phyloP scores from a whole-genome alignment of 2,888 invertebrate species.

The Cetonia aurata region DNA sequence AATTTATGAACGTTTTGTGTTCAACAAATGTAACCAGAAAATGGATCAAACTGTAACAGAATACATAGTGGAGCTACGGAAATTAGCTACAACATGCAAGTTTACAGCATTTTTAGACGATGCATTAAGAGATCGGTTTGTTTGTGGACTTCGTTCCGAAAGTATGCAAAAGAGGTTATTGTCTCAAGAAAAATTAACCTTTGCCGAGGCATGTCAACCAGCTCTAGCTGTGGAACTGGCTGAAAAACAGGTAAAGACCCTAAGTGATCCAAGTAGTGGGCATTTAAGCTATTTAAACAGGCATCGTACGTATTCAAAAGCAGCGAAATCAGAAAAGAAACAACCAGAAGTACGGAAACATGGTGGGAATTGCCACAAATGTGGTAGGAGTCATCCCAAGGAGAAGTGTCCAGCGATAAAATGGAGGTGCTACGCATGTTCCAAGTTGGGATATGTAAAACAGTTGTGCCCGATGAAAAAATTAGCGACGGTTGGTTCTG shows the following conservation, averaged over 20 bases:
- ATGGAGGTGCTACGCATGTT: neutral
- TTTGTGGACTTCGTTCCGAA: slow-evolving; percentile 40
- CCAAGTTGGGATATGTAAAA: neutral
- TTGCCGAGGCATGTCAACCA: slow-evolving; percentile 27
- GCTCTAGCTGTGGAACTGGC: slow-evolving; percentile 27
- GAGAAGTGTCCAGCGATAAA: no score
- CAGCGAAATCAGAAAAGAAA: neutral
- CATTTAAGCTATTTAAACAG: neutral
- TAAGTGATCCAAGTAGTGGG: neutral
- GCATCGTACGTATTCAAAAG: no score
- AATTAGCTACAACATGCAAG: slow-evolving; percentile 38
- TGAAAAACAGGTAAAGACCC: slow-evolving; percentile 15
- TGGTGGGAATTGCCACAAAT: neutral
- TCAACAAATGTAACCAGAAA: slow-evolving; percentile 33
- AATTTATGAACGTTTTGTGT: slow-evolving; percentile 14
- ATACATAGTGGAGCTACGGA: slow-evolving; percentile 36
- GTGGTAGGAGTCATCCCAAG: neutral
- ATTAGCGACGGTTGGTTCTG: neutral
- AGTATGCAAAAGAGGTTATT: slow-evolving; percentile 39
- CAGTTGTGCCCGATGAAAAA: slow-evolving; percentile 9
- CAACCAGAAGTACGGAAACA: neutral
- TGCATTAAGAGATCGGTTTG: slow-evolving; percentile 44
- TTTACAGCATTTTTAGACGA: slow-evolving; percentile 43
- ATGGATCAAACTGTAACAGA: slow-evolving; percentile 27
- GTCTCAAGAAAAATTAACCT: slow-evolving; percentile 26